Base-by-base conservation (phyloP, 2,888 invertebrate species). In the Aphrophora alni region DNA sequence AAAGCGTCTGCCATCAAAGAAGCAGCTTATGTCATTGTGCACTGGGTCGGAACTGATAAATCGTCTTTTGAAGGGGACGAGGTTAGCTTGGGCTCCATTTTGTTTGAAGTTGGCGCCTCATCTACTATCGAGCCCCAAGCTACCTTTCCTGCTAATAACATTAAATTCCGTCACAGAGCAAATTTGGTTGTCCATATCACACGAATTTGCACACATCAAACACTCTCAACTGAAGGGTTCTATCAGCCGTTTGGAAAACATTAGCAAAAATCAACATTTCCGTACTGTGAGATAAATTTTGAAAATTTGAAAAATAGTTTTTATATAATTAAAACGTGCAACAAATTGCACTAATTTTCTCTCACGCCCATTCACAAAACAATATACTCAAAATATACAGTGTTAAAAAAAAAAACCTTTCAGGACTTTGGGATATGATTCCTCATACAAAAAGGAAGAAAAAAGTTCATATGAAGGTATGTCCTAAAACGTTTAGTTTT, bases 121-220 rank as follows among this genome's bases (percentile, higher is more conserved):
- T 10, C 21, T 21, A 21, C 81, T 78, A 81, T 75, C 81, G 38
- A 74, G 69, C 72, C 78, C 75, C 68, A 33, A 75, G 51, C 71
- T 78, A 77, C 38, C 77, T 71, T 68, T 78, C 70, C 59, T 33
- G 51, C 38, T 82, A 82, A 82, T 79, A 38, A 17, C 69, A 75
- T 82, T 82, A 80, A 72, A 78, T 80, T 80, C 71, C 70, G 76
- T 75, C 71, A 74, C 76, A 78, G 73, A 81, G 77, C 81, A 75
- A 82, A 82, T 79, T 73, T 72, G 76, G 82, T 82, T 82, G 82
- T 79, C 77, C 79, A 38, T 69, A 80, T 80, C 75, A 81, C 59
- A 59, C 76, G 76, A 76, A 81, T 81, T 81, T 78, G 59, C 81
- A 78, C 77, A 78, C 81, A 78, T 81, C 81, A 78, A 78, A 78